Evolutionary conservation across 53 echinoderm and acorn worm genomes (phyloP).

Genomic region (Pentamera pediparva): DNA sequence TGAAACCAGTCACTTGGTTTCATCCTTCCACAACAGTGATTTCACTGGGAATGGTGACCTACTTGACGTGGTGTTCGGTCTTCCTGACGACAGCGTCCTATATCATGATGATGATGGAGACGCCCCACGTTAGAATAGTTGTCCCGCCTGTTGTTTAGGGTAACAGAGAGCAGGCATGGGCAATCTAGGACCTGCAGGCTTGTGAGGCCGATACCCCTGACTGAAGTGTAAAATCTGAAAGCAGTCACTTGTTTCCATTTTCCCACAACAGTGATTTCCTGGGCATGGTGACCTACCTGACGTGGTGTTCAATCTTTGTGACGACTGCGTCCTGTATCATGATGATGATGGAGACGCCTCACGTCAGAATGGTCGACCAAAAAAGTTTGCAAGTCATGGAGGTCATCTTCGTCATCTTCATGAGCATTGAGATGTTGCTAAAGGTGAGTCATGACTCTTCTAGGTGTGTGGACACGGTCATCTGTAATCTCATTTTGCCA

Average conservation of each 20-base stretch:
- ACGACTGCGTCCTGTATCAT: slow-evolving; percentile 79
- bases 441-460: no score
- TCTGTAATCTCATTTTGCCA: background rate
- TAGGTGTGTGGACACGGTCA: no score
- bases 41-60: slow-evolving; percentile 92
- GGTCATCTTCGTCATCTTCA: slow-evolving; percentile 86
- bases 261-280: slow-evolving; percentile 67
- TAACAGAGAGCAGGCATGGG: no score
- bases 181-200: no score
- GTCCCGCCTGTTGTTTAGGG: no score
- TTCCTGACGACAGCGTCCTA: slow-evolving; percentile 74
- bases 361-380: slow-evolving; percentile 49
- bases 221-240: background rate
- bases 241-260: background rate
- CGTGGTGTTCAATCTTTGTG: slow-evolving; percentile 79
- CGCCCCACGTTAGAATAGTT: slow-evolving; percentile 52
- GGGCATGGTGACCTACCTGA: slow-evolving; percentile 92
- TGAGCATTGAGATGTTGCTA: slow-evolving; percentile 87
- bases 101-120: slow-evolving; percentile 87
- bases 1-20: no score
- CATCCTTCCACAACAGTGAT: no score
- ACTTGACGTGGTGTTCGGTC: slow-evolving; percentile 87
- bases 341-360: slow-evolving; percentile 82
- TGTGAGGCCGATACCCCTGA: no score
- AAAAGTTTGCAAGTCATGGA: slow-evolving; percentile 51